Conservation (phyloP, 1,140 invertebrate genomes). For the Drosophila mayri region DNA sequence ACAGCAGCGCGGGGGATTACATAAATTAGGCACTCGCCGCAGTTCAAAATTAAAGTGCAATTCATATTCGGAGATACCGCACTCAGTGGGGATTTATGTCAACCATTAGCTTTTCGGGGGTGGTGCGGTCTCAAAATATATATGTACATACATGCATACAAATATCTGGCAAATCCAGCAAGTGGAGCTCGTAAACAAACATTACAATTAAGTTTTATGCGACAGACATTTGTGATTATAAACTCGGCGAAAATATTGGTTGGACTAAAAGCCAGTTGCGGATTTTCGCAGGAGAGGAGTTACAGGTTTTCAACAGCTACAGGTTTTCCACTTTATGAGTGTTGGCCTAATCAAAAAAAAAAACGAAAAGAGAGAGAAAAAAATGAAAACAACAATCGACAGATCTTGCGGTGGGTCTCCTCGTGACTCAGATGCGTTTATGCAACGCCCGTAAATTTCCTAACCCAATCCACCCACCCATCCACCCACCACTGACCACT, state of each 20-base stretch:
- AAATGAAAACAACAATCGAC: slow-evolving; percentile 19
- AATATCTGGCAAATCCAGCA: slow-evolving; percentile 9
- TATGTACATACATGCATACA: not conserved
- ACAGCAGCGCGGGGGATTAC: slow-evolving; percentile 65
- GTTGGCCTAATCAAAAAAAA: slow-evolving; percentile 54
- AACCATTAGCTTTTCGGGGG: slow-evolving; percentile 52
- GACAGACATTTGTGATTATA: slow-evolving; percentile 81
- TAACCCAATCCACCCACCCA: slow-evolving; percentile 32
- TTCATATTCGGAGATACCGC: slow-evolving; percentile 44
- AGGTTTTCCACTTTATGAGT: slow-evolving; percentile 55
- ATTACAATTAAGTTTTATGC: slow-evolving; percentile 83
- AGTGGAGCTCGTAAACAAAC: slow-evolving; percentile 78
- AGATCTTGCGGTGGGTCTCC: slow-evolving; percentile 6
- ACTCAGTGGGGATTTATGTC: slow-evolving; percentile 51
- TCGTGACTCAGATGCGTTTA: slow-evolving; percentile 48
- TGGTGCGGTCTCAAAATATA: slow-evolving; percentile 2
- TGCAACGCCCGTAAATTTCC: slow-evolving; percentile 59
- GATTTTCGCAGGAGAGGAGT: slow-evolving; percentile 7
- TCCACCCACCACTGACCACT: slow-evolving; percentile 28
- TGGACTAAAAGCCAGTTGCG: slow-evolving; percentile 19
- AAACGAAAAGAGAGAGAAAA: not conserved
- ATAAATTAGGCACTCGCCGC: slow-evolving; percentile 74
- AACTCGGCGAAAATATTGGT: slow-evolving; percentile 75
- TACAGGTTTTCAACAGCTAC: slow-evolving; percentile 51
- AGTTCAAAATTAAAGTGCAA: slow-evolving; percentile 35